phyloP scores from a whole-genome alignment of 2,113 vertebrate species.

The Osmerus mordax region DNA sequence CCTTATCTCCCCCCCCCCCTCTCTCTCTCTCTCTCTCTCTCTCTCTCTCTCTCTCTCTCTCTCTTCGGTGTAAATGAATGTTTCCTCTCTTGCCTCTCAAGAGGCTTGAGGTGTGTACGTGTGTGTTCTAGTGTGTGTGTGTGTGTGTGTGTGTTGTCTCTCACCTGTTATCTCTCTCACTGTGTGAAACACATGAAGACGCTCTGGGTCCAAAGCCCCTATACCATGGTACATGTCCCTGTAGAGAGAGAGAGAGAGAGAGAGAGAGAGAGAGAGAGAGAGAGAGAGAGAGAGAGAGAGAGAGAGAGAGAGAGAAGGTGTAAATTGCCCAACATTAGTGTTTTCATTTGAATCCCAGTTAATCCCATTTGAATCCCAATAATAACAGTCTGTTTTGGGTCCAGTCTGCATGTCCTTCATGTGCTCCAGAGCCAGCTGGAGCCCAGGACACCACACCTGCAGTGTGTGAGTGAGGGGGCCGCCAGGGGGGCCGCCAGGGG shows the following conservation, averaged over 20 bases:
- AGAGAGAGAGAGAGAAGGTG: neutral
- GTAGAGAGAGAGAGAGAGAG: too few relatives aligned
- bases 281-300: neutral
- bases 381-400: too few relatives aligned
- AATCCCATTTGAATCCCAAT: neutral
- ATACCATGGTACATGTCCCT: conserved; percentile 95
- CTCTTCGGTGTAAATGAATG: neutral
- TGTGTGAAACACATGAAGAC: conserved; percentile 89
- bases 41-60: neutral
- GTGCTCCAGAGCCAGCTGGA: too few relatives aligned
- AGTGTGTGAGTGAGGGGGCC: too few relatives aligned
- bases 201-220: conserved; percentile 89
- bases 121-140: neutral
- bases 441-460: too few relatives aligned
- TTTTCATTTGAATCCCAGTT: neutral
- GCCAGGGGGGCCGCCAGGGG: too few relatives aligned
- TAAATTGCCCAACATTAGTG: neutral
- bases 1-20: too few relatives aligned
- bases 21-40: neutral
- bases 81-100: neutral
- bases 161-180: conserved; percentile 95
- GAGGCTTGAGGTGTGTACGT: neutral
- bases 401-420: too few relatives aligned
- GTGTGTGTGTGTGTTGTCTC: neutral
- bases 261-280: too few relatives aligned